These are phyloP conservation scores for Mixornis gularis DNA, from an alignment of 2,113 vertebrate species.

Conservation along the genomic window DNA sequence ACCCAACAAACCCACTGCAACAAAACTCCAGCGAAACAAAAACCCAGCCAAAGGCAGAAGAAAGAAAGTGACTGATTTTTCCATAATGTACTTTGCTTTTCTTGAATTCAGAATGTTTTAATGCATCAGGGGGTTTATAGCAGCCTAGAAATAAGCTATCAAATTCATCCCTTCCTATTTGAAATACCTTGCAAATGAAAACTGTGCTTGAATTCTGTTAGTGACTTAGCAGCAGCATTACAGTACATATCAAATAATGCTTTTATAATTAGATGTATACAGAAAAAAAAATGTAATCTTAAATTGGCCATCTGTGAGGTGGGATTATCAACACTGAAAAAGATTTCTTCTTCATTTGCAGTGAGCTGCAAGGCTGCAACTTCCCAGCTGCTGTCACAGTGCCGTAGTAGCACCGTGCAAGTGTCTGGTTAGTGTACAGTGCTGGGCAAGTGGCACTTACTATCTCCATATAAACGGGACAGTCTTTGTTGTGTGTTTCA, in stretches of 20 bases:
- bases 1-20: background rate
- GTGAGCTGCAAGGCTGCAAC: background rate
- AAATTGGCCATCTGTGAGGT: background rate
- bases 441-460: background rate
- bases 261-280: background rate
- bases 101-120: background rate
- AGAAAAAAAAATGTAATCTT: background rate
- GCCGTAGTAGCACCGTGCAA: background rate
- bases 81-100: background rate
- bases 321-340: background rate
- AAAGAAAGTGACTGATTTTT: background rate
- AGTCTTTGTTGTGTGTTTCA: background rate
- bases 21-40: background rate
- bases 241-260: background rate
- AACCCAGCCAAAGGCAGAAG: slow-evolving; percentile 4
- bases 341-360: background rate
- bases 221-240: background rate
- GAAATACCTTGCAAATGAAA: background rate
- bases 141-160: background rate
- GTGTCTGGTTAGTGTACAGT: background rate
- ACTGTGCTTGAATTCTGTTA: background rate
- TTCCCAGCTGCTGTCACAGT: background rate
- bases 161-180: background rate
- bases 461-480: background rate
- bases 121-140: background rate